Conservation (phyloP, 2,888 invertebrate genomes). For the Tenthredo mesomela region DNA sequence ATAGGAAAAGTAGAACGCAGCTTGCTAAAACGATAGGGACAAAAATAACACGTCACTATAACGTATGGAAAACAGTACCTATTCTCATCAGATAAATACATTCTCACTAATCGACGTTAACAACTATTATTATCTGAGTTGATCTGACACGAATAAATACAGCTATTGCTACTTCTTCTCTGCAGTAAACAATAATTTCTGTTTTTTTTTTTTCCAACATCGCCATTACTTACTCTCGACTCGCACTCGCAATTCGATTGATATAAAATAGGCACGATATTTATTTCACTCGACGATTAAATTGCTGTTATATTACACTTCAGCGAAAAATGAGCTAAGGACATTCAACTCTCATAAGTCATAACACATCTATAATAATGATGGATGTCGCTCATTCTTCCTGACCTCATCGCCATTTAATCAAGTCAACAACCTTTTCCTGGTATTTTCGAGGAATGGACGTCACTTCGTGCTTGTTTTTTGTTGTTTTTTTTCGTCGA, state of each 20-base stretch:
- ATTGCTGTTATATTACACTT: background rate
- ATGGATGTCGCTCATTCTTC: background rate
- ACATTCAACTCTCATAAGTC: background rate
- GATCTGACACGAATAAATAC: slow-evolving; percentile 38
- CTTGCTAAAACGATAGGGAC: background rate
- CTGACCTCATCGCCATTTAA: background rate
- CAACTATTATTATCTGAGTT: slow-evolving; percentile 33
- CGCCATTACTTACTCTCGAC: background rate
- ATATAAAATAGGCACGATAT: background rate
- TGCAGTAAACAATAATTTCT: slow-evolving; percentile 21
- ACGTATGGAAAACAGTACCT: background rate
- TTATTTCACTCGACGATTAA: background rate
- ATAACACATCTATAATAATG: background rate
- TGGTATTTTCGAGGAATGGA: too few species aligned
- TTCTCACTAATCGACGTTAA: slow-evolving; percentile 11
- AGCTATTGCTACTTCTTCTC: background rate
- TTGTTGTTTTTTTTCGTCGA: background rate
- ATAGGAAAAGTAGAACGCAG: background rate
- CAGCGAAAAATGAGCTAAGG: background rate
- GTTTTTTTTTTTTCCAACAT: background rate
- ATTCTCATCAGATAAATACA: slow-evolving; percentile 29
- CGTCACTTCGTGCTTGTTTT: background rate
- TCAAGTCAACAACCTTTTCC: background rate
- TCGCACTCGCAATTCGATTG: background rate
- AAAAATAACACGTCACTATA: slow-evolving; percentile 26